Base-by-base conservation (phyloP, 2,113 vertebrate genomes). In the Pseudorhombus dupliciocellatus region DNA sequence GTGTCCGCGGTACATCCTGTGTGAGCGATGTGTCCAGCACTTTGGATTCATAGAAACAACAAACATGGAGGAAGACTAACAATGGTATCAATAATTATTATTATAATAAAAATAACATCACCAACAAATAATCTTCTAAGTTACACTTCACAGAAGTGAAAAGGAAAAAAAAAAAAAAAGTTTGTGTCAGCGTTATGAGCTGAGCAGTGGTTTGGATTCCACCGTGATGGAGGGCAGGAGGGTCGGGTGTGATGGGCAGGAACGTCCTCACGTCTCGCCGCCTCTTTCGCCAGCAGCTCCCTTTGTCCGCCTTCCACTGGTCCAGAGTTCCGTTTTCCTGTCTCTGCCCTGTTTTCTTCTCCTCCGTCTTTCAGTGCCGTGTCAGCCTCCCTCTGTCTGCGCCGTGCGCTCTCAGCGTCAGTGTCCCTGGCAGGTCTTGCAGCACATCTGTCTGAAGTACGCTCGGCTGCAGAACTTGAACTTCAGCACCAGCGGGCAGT, bases 61-160 rank as follows among this genome's bases (percentile, higher is more conserved):
- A 83, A 89, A 88, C 73, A 88, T 42, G 75, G 70, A 90, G 82
- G 79, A 91, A 88, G 82, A 91, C 88, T 81, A 88, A 86, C 77
- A 81, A 77, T 81, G 74, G 86, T 80, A 85, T 77, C 72, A 88
- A 85, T 86, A 83, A 91, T 92, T 90, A 93, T 93, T 92, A 93
- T 93, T 92, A 91, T 93, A 90, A 93, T 93, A 92, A 94, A 93
- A 90, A 93, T 88, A 94, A 93, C 82, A 91, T 90, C 83, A 90
- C 82, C 84, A 79, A 85, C 81, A 73, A 63, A 84, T 85, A 82
- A 84, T 88, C 94, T 94, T 88, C 80, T 93, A 89, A 94, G 83
- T 96, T 95, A 94, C 95, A 99, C 97, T 98, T 99, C 97, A 98
- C 94, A 97, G 97, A 99, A 99, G 97, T 98, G 96, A 97, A 96